Conservation (phyloP, 2,797 vertebrate species). For the Diglossa cyanea region DNA sequence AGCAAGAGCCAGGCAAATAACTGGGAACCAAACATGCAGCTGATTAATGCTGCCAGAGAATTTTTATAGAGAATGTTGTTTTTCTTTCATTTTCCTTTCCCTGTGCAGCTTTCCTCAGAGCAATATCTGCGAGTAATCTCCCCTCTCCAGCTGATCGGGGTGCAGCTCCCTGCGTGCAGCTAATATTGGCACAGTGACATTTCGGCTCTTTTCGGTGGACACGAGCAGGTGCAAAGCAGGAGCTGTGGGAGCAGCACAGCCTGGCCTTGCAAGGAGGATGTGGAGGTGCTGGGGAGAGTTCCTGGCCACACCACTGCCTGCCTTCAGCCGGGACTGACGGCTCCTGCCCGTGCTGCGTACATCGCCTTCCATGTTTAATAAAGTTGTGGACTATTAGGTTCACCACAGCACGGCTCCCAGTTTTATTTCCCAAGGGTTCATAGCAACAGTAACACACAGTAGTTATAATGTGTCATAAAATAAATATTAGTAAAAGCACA, state of each 20-base stretch:
- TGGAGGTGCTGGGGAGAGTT: not conserved
- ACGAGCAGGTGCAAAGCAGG: not conserved
- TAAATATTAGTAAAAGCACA: conserved; percentile 61
- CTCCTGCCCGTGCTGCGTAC: not conserved
- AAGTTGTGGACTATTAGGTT: conserved; percentile 60
- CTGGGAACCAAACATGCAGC: not conserved
- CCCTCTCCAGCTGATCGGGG: not conserved
- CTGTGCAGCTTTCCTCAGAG: not conserved
- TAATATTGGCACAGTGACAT: conserved; percentile 34
- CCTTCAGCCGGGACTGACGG: rapidly evolving
- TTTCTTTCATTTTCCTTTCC: conserved; percentile 25
- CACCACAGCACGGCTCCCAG: conserved; percentile 36
- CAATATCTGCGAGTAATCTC: not conserved
- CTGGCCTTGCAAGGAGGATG: not conserved
- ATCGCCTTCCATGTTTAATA: conserved; percentile 33
- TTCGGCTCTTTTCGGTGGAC: not conserved
- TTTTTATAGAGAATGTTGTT: not conserved
- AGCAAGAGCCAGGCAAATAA: not conserved
- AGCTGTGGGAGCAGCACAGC: not conserved
- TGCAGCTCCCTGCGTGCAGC: not conserved
- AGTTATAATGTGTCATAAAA: conserved; percentile 67
- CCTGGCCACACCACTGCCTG: not conserved
- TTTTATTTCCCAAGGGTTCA: conserved; percentile 69
- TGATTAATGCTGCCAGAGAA: not conserved
- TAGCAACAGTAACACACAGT: conserved; percentile 18